These are phyloP conservation scores for Bos taurus DNA, from an alignment of 2,113 vertebrate species.

Conservation along the genomic window DNA sequence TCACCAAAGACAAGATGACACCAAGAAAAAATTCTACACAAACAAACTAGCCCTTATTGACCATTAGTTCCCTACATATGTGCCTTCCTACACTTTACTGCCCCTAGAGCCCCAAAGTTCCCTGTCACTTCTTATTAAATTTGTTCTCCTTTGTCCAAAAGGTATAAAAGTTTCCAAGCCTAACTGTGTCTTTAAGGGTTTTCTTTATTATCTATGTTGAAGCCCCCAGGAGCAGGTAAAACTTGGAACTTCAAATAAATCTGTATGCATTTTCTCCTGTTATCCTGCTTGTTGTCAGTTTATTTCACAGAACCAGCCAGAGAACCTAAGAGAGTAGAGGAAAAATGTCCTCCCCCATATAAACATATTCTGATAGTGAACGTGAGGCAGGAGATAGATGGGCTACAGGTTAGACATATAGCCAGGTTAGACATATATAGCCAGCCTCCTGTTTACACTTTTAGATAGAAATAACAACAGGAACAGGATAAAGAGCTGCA, in stretches of 20 bases:
- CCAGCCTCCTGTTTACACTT: neutral
- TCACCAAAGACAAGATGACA: neutral
- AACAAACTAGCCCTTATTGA: neutral
- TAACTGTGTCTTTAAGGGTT: neutral
- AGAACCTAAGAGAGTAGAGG: neutral
- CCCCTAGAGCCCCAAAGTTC: neutral
- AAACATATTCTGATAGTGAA: neutral
- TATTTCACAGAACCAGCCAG: neutral
- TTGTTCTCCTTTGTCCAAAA: neutral
- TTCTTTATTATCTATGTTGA: neutral
- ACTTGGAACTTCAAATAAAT: neutral
- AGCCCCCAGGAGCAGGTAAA: neutral
- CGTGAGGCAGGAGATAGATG: neutral
- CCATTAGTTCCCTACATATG: neutral
- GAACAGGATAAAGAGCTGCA: neutral
- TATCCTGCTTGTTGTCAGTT: neutral
- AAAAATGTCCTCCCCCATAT: neutral
- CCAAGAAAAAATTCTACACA: neutral
- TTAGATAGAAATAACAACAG: neutral
- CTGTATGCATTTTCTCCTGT: neutral
- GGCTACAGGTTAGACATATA: neutral
- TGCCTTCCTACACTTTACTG: neutral
- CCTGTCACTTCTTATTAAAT: neutral
- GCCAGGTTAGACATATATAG: neutral
- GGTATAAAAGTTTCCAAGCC: neutral